Conservation (phyloP, 2,797 vertebrate species). For the Catharus ustulatus region DNA sequence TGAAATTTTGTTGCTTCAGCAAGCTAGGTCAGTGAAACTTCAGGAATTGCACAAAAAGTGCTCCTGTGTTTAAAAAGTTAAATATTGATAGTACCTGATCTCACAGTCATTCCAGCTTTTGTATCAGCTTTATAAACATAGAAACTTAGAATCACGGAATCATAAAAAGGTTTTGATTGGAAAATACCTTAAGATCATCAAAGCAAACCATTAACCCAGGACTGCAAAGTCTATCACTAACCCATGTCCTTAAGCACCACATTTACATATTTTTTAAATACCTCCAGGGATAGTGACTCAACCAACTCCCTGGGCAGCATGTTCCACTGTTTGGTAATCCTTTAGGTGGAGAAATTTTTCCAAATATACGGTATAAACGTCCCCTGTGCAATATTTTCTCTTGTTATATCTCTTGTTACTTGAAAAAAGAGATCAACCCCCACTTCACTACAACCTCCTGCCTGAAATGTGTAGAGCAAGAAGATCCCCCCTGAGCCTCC, state of each 20-base stretch:
- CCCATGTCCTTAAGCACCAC: neutral
- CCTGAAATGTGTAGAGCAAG: neutral
- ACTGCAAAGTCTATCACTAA: neutral
- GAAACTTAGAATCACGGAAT: neutral
- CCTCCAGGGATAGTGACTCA: neutral
- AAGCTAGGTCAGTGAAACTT: neutral
- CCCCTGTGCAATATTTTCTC: neutral
- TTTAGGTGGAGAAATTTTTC: neutral
- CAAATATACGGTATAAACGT: neutral
- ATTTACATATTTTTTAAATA: neutral
- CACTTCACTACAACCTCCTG: neutral
- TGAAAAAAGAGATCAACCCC: neutral
- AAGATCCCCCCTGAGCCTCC: neutral
- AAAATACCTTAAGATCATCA: neutral
- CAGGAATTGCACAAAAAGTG: neutral
- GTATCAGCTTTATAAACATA: neutral
- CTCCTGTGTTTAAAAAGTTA: neutral
- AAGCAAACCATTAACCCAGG: neutral
- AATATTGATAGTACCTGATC: neutral
- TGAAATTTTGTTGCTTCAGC: neutral
- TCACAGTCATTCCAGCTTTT: neutral
- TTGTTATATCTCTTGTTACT: neutral
- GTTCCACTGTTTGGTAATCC: neutral
- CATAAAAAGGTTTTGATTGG: neutral
- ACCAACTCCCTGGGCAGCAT: neutral